These are phyloP conservation scores for Zootoca vivipara DNA, from an alignment of 2,113 vertebrate genomes.

Conservation along the genomic window DNA sequence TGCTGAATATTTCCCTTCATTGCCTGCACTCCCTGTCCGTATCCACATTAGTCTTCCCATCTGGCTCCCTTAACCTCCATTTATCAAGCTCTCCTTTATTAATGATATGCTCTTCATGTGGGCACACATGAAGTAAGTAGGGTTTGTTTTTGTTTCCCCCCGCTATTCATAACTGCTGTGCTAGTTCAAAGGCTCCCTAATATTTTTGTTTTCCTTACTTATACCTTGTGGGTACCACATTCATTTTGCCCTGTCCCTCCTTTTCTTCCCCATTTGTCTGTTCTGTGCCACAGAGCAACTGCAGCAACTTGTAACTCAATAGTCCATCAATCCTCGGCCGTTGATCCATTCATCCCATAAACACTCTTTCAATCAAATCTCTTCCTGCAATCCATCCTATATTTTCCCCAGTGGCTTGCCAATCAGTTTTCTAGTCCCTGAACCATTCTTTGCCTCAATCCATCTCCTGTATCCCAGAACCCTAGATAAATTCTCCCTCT, in stretches of 20 bases:
- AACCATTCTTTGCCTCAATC: conserved; percentile 27
- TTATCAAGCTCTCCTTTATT: neutral
- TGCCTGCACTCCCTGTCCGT: neutral
- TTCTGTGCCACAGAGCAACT: neutral
- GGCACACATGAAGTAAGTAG: neutral
- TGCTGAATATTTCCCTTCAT: neutral
- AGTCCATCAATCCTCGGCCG: conserved; percentile 9
- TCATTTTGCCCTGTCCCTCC: neutral
- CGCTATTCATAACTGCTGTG: neutral
- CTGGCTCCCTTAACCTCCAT: neutral
- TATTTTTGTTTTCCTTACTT: neutral
- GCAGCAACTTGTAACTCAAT: neutral
- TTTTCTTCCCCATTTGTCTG: conserved; percentile 1
- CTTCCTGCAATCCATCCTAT: conserved; percentile 11
- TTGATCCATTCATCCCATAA: conserved; percentile 18
- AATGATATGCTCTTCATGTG: neutral
- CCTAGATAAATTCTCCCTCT: conserved; percentile 35
- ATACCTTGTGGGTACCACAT: neutral
- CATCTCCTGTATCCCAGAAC: conserved; percentile 7
- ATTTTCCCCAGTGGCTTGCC: conserved; percentile 28
- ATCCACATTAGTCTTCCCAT: neutral
- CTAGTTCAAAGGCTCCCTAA: neutral
- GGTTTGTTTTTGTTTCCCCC: neutral
- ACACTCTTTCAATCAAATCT: conserved; percentile 15
- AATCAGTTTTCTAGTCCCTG: conserved; percentile 24